Evolutionary conservation across 2,888 invertebrate species (phyloP).

Genomic region (Caenorhabditis sulstoni): DNA sequence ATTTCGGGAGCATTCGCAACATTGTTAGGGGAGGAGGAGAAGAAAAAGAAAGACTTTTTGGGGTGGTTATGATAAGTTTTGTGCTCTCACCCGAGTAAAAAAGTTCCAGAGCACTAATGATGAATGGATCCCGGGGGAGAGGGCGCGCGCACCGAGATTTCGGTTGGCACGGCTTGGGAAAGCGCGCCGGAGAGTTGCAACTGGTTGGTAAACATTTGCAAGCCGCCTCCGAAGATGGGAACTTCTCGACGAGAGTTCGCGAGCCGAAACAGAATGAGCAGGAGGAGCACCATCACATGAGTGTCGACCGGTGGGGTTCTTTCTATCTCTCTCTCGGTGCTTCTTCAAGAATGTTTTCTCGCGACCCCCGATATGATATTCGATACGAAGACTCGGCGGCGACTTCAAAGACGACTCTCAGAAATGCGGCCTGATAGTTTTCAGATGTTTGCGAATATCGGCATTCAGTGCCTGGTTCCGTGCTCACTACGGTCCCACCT

Average conservation of each 20-base stretch:
- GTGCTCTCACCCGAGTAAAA: slow-evolving; percentile 39
- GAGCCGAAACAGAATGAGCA: neutral
- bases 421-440: slow-evolving; percentile 32
- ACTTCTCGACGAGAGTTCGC: neutral
- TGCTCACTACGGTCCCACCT: too few species aligned
- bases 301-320: slow-evolving; percentile 33
- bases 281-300: slow-evolving; percentile 42
- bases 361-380: slow-evolving; percentile 53
- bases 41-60: slow-evolving; percentile 33
- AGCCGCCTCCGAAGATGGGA: neutral
- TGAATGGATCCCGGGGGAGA: slow-evolving; percentile 46
- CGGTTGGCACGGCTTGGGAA: slow-evolving; percentile 48
- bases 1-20: slow-evolving; percentile 50
- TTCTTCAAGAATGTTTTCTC: slow-evolving; percentile 49
- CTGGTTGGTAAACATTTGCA: slow-evolving; percentile 51
- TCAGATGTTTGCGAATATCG: slow-evolving; percentile 32
- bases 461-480: slow-evolving; percentile 38
- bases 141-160: slow-evolving; percentile 33
- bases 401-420: slow-evolving; percentile 32
- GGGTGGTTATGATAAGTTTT: slow-evolving; percentile 48
- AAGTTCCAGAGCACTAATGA: slow-evolving; percentile 56
- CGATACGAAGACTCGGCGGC: slow-evolving; percentile 51
- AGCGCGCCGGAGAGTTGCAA: slow-evolving; percentile 36
- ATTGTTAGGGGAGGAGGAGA: slow-evolving; percentile 13
- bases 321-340: too few species aligned